phyloP scores from a whole-genome alignment of 2,888 invertebrate genomes.

The Nomada hirtipes region DNA sequence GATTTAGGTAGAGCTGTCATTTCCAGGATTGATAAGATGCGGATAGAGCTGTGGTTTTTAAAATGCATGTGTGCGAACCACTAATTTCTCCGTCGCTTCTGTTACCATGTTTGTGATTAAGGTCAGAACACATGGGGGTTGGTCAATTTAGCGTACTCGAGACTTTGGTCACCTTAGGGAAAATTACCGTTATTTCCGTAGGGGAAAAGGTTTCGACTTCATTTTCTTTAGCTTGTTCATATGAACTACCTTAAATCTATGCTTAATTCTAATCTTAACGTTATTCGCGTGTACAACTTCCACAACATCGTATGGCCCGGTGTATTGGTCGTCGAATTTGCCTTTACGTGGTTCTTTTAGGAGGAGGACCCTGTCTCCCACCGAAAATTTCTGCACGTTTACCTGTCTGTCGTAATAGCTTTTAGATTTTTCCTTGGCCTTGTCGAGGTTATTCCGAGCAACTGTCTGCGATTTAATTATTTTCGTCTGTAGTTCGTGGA shows the following conservation, averaged over 20 bases:
- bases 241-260: background rate
- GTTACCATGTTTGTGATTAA: no score
- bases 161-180: no score
- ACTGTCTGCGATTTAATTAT: slow-evolving; percentile 22
- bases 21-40: no score
- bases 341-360: slow-evolving; percentile 38
- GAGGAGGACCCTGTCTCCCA: slow-evolving; percentile 38
- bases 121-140: no score
- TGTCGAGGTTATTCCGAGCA: slow-evolving; percentile 34
- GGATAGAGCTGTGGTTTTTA: no score
- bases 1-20: no score
- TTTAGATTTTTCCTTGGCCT: slow-evolving; percentile 44
- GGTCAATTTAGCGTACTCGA: no score
- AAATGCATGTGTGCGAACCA: no score
- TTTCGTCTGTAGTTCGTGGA: slow-evolving; percentile 30
- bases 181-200: no score
- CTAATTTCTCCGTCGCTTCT: no score
- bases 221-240: background rate
- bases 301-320: slow-evolving; percentile 45
- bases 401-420: slow-evolving; percentile 45
- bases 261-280: background rate
- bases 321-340: slow-evolving; percentile 50
- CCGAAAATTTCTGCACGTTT: slow-evolving; percentile 24
- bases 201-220: background rate
- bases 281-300: slow-evolving; percentile 27